Evolutionary conservation across 2,113 vertebrate species (phyloP).

Genomic region (Callithrix jacchus): DNA sequence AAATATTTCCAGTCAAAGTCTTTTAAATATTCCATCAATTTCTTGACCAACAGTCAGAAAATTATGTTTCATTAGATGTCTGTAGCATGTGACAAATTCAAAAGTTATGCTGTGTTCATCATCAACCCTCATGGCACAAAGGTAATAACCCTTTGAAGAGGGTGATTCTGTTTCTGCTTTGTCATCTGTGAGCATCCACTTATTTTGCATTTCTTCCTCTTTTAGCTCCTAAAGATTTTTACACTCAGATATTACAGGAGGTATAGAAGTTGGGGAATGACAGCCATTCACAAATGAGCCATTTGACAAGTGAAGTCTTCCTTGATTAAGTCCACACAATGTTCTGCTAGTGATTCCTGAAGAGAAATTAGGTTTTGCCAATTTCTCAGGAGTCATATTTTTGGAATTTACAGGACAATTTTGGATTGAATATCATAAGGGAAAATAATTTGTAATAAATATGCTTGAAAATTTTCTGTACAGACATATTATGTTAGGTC

Average conservation of each 20-base stretch:
- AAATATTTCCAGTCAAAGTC: background rate
- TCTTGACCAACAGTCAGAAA: background rate
- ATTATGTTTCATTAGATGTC: background rate
- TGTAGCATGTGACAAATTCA: background rate
- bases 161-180: background rate
- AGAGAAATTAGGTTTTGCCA: background rate
- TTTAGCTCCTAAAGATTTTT: background rate
- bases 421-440: background rate
- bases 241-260: background rate
- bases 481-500: background rate
- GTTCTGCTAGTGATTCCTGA: background rate
- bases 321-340: background rate
- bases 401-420: background rate
- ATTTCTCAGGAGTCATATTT: background rate
- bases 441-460: background rate
- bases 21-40: background rate
- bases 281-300: background rate
- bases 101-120: background rate
- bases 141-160: background rate
- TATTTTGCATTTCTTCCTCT: background rate
- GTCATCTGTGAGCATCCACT: background rate
- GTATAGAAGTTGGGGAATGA: background rate
- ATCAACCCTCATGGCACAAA: background rate
- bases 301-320: background rate
- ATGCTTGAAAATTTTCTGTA: background rate